Conservation (phyloP, 2,888 invertebrate genomes). For the Thymelicus lineola region DNA sequence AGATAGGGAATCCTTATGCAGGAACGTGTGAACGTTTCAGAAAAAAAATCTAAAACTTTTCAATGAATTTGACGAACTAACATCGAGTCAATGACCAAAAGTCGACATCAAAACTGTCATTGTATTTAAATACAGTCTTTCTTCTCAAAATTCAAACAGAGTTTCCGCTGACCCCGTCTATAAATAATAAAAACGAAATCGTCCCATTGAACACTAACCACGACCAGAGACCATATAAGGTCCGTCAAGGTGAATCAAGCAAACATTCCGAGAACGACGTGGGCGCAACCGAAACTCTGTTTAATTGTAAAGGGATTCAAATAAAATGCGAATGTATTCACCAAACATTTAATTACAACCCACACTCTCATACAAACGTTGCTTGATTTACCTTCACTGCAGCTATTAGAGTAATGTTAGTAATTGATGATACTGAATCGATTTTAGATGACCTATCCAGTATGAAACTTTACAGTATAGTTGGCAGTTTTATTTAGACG, state of each 20-base stretch:
- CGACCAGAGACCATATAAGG: slow-evolving; percentile 42
- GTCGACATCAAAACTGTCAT: no score
- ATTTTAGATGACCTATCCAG: background rate
- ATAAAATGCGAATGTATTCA: slow-evolving; percentile 69
- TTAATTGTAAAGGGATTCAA: slow-evolving; percentile 53
- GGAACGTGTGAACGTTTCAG: no score
- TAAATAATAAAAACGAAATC: slow-evolving; percentile 23
- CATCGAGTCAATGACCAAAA: no score
- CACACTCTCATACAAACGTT: slow-evolving; percentile 69
- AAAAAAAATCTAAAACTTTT: no score
- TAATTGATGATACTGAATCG: background rate
- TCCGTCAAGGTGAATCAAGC: slow-evolving; percentile 78
- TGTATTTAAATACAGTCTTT: no score
- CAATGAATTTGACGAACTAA: no score
- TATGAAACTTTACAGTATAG: background rate
- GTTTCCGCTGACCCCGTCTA: slow-evolving; percentile 59
- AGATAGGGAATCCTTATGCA: no score
- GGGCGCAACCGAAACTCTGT: slow-evolving; percentile 75
- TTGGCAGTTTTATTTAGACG: background rate
- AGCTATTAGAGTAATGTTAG: slow-evolving; percentile 17
- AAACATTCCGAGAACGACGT: slow-evolving; percentile 60
- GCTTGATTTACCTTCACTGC: slow-evolving; percentile 78
- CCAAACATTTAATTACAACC: slow-evolving; percentile 75
- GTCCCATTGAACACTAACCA: slow-evolving; percentile 29
- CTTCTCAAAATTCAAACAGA: slow-evolving; percentile 54